Conservation (phyloP, 2,888 invertebrate species). For the Cosmia trapezina region DNA sequence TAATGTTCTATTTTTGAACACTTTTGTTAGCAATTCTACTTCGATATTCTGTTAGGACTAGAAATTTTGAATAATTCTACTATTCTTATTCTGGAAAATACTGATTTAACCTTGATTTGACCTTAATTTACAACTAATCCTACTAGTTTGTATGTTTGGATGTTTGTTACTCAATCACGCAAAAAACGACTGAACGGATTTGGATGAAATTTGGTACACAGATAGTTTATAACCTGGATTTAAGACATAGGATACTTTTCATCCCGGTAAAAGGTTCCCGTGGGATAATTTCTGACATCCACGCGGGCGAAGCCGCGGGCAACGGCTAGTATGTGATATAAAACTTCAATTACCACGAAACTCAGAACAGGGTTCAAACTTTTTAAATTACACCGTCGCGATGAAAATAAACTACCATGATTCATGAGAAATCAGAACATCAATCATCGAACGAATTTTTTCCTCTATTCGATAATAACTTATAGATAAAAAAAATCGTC, state of each 20-base stretch:
- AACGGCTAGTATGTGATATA: not conserved
- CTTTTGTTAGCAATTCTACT: not conserved
- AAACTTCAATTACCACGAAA: slow-evolving; percentile 7
- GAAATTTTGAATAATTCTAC: too few relatives aligned
- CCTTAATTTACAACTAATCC: not conserved
- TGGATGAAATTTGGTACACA: too few relatives aligned
- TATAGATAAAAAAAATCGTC: slow-evolving; percentile 31
- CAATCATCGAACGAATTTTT: slow-evolving; percentile 25
- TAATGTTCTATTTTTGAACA: slow-evolving; percentile 6
- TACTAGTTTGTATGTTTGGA: too few relatives aligned
- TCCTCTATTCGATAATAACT: slow-evolving; percentile 32
- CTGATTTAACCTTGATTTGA: not conserved
- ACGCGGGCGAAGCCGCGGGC: too few relatives aligned
- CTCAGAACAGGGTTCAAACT: slow-evolving; percentile 1
- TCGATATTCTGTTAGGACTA: not conserved
- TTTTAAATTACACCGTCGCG: slow-evolving; percentile 23
- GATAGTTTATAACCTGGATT: too few relatives aligned
- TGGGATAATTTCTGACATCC: too few relatives aligned
- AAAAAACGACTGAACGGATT: too few relatives aligned
- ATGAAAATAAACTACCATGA: slow-evolving; percentile 24
- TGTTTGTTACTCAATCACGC: too few relatives aligned
- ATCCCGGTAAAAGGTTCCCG: too few relatives aligned
- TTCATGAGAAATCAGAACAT: slow-evolving; percentile 22
- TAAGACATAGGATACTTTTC: too few relatives aligned
- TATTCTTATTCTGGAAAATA: too few relatives aligned